Base-by-base conservation (phyloP, 2,113 vertebrate species). In the Oryzias celebensis region DNA sequence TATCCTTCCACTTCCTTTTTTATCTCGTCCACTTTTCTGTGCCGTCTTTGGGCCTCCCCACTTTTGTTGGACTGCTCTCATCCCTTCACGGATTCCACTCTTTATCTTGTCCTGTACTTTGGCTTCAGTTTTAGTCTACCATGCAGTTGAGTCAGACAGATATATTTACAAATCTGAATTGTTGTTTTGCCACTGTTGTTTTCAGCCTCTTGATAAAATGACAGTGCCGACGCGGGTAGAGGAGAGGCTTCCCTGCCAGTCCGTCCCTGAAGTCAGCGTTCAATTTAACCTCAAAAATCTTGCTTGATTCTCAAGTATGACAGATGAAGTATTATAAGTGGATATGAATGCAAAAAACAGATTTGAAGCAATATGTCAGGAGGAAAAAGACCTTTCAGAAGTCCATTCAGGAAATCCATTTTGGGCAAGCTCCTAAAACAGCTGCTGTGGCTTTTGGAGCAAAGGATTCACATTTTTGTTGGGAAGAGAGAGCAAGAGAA, bases 391-490 rank as follows among this genome's bases (percentile, higher is more conserved):
- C 56, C 20, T 48, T 59, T 46, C 67, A 58, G 24, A 62, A 75
- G 65, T 64, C 62, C 79, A 77, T 87, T 83, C 75, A 73, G 71
- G 53, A 73, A 68, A 69, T 83, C 62, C 73, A 73, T 72, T 82
- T 82, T 7, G 22, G 47, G 72, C 65, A 14, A 56, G 57, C 59
- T 69, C 63, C 68, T 78, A 75, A 78, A 74, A 78, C 86, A 88
- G 88, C 85, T 88, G 85, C 76, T 86, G 81, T 0, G 83, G 80
- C 78, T 73, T 81, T 68, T 52, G 20, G 58, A 86, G 77, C 79
- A 81, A 71, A 84, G 60, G 69, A 80, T 76, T 41, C 53, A 71
- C 69, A 71, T 53, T 61, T 52, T 62, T 72, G 66, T 13, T 10
- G 36, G 7, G 20, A 31, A 52, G 65, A 65, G 59, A 71, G 58